Evolutionary conservation across 2,888 invertebrate species (phyloP).

Genomic region (Poecilus cupreus): DNA sequence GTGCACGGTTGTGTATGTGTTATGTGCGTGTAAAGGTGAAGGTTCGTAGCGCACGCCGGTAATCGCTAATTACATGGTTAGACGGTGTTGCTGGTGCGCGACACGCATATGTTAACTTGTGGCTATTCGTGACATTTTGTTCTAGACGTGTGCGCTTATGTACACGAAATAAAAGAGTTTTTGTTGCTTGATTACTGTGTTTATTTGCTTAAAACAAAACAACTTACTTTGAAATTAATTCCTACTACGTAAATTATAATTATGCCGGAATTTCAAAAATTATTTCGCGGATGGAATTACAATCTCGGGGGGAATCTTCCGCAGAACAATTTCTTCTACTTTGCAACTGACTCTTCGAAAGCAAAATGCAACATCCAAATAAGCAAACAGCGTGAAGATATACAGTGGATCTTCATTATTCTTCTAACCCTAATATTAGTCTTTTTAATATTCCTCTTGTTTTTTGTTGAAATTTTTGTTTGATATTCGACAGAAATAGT

Average conservation of each 20-base stretch:
- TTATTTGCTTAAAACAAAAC: conserved; percentile 20
- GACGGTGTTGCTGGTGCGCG: conserved; percentile 40
- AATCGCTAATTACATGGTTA: conserved; percentile 53
- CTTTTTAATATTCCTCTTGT: no score
- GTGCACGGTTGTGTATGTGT: not conserved
- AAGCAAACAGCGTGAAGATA: no score
- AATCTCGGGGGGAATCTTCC: not conserved
- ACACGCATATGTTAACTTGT: conserved; percentile 51
- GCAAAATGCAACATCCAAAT: no score
- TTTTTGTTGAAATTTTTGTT: no score
- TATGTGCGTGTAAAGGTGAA: conserved; percentile 46
- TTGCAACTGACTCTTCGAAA: no score
- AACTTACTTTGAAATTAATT: conserved; percentile 24
- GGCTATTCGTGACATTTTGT: conserved; percentile 50
- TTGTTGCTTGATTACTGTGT: conserved; percentile 7
- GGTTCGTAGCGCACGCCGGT: conserved; percentile 52
- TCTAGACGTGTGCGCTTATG: not conserved
- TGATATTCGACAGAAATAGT: no score
- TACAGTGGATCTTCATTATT: no score
- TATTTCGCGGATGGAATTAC: not conserved
- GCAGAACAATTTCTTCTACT: no score
- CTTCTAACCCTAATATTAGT: no score
- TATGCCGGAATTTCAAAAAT: not conserved
- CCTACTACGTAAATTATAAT: conserved; percentile 2
- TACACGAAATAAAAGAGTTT: not conserved